Base-by-base conservation (phyloP, 2,888 invertebrate species). In the Polia nebulosa region DNA sequence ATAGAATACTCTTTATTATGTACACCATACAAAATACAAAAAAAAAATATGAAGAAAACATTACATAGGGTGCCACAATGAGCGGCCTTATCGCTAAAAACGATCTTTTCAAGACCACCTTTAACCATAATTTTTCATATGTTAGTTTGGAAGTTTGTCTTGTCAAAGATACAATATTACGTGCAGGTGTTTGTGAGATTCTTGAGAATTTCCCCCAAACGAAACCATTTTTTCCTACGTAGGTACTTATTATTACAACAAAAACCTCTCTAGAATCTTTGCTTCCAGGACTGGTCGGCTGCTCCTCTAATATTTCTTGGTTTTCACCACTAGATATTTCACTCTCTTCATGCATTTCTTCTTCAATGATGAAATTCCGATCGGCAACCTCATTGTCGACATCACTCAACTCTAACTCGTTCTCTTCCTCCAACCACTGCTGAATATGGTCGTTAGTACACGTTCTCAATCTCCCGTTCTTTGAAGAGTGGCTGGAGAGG, bases 321-420 rank as follows among this genome's bases (percentile, higher is more conserved):
- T 56, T 41, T 15, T 36, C 56, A 56, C 39, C 41, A 56, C 56
- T 29, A 25, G 41, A 56, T 39, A 56, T n/a, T 39, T 56, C 56
- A 41, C 56, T 41, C 0, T 32, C 32, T 32, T 32, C 32, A 8
- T 32, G 32, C 32, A 32, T 32, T 32, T 32, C 32, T 8, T 32
- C 41, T 41, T 56, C 29, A 27, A 56, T 39, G n/a, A 15, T 8
- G 29, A 56, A 41, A 56, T 56, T 56, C 27, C 25, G 56, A 56
- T 51, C 60, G 49, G 60, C 27, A 49, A 60, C 60, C 36, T 60
- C 60, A 60, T 60, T 51, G 51, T 60, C 60, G 39, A 60, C 34
- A 60, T 60, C 60, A 51, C 51, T 60, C 4, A 60, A 60, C 39
- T 60, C 39, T 17, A n/a, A 56, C 25, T 45, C 45, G 45, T 41